A percentile compares a stretch with the other conserved stretches of the same genome.
Evolutionary conservation across 2,113 vertebrate species (phyloP).

Genomic region (Dasypus novemcinctus): DNA sequence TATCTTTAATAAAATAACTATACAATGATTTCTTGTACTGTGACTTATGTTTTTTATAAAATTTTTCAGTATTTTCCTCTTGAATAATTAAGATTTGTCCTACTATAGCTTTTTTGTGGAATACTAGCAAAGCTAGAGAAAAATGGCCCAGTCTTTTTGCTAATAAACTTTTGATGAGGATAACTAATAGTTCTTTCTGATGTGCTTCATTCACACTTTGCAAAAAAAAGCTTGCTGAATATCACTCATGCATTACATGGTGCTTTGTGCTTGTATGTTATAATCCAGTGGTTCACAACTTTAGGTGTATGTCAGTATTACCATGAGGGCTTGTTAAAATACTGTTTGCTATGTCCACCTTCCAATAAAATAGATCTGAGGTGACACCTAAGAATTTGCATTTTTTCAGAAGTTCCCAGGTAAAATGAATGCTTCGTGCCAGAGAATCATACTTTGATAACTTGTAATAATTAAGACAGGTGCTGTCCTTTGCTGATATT

Average conservation of each 20-base stretch:
- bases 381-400: neutral
- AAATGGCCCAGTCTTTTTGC: neutral
- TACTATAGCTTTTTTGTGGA: neutral
- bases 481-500: neutral
- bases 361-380: neutral
- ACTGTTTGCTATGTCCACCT: neutral
- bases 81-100: neutral
- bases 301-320: neutral
- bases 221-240: neutral
- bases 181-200: neutral
- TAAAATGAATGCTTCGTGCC: neutral
- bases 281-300: neutral
- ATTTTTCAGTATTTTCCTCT: neutral
- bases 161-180: conserved; percentile 12
- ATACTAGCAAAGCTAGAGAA: neutral
- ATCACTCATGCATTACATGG: neutral
- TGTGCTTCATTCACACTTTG: neutral
- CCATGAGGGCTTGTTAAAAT: neutral
- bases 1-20: neutral
- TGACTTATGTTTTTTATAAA: conserved; percentile 19
- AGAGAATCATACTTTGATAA: neutral
- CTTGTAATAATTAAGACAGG: neutral
- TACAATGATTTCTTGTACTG: neutral
- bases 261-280: neutral
- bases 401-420: neutral